Evolutionary conservation across 2,113 vertebrate genomes (phyloP), one percentile per base, ranked within the genome.

Genomic region (Hippolais icterina): DNA sequence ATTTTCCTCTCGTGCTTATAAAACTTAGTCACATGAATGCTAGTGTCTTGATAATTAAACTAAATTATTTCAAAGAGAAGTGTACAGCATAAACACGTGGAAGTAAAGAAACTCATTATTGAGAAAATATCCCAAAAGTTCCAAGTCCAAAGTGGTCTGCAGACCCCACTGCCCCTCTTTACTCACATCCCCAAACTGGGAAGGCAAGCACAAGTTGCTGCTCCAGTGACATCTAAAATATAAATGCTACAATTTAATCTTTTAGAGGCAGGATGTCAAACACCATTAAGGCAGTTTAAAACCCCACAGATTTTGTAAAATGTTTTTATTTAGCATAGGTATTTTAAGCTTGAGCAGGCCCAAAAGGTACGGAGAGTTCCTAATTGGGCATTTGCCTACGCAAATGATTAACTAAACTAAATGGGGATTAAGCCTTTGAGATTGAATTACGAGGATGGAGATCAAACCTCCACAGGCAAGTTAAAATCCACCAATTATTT

Each of bases 401-500:
- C 64, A 92, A 94, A 37, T 1, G 2, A 96, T 96, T 96, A 94
- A 87, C 88, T 93, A 54, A 94, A 93, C 85, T 78, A 90, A 95
- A 87, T 83, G 89, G 87, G 78, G 75, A 92, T 89, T 86, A 85
- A 96, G 83, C 80, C 83, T 93, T 92, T 87, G 88, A 94, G 94
- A 93, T 53, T 92, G 75, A 96, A 93, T 69, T 85, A 72, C 10
- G 85, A 86, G 76, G 52, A 35, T 71, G 78, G 77, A 85, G 90
- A 94, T 94, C 69, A 89, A 94, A 85, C 90, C 76, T 83, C 90
- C 70, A 83, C 35, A 72, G 86, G 65, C 93, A 94, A 96, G 39
- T 78, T 96, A 94, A 96, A 97, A 95, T 61, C 75, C 79, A 94
- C 79, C 86, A 93, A 70, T 97, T 96, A 96, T 80, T 95, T 91